Conservation (phyloP, 2,888 invertebrate genomes). For the Drosophila lacicola region DNA sequence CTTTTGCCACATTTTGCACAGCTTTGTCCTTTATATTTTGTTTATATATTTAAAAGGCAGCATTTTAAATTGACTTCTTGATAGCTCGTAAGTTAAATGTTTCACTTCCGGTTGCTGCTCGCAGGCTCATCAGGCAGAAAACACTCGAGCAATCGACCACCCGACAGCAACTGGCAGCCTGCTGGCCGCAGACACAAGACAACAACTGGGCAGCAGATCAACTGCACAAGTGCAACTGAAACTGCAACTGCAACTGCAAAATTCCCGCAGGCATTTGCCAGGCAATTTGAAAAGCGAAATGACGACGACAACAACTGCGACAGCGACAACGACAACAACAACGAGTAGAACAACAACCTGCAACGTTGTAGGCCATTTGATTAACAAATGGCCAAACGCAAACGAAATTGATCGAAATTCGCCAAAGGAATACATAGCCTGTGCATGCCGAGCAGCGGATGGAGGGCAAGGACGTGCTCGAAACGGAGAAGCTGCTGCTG, state of each 20-base stretch:
- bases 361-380: slow-evolving; percentile 83
- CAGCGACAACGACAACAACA: slow-evolving; percentile 23
- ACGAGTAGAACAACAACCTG: slow-evolving; percentile 19
- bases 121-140: slow-evolving; percentile 31
- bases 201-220: slow-evolving; percentile 12
- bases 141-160: slow-evolving; percentile 52
- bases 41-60: slow-evolving; percentile 6
- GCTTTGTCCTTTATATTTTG: not conserved
- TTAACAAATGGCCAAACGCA: slow-evolving; percentile 81
- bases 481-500: slow-evolving; percentile 6
- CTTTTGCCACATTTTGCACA: not conserved
- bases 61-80: slow-evolving; percentile 21
- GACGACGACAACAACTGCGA: slow-evolving; percentile 65
- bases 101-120: slow-evolving; percentile 59
- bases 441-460: slow-evolving; percentile 4
- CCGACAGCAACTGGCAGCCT: slow-evolving; percentile 50
- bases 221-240: slow-evolving; percentile 36
- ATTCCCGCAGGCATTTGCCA: slow-evolving; percentile 71
- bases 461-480: slow-evolving; percentile 28
- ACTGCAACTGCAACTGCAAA: slow-evolving; percentile 29
- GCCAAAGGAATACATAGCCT: slow-evolving; percentile 61
- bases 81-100: slow-evolving; percentile 46
- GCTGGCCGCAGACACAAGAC: slow-evolving; percentile 25
- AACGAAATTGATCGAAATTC: slow-evolving; percentile 81
- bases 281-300: slow-evolving; percentile 79